Evolutionary conservation across 2,113 vertebrate genomes (phyloP).

Genomic region (Paracanthobrama guichenoti): DNA sequence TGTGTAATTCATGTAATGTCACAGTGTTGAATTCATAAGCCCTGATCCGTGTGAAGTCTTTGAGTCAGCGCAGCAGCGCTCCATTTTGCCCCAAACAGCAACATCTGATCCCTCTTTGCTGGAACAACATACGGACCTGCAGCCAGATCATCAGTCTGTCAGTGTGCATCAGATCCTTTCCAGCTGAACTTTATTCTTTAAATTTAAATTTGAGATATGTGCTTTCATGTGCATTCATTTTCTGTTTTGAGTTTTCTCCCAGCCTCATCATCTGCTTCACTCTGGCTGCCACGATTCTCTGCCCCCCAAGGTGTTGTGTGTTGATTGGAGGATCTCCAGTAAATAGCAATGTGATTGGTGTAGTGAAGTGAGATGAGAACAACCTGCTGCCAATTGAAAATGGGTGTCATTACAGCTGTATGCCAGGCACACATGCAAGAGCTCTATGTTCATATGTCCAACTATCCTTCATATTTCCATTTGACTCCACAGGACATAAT

Average conservation of each 20-base stretch:
- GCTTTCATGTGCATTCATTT: slow-evolving; percentile 6
- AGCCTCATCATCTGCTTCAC: slow-evolving; percentile 12
- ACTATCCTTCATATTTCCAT: not conserved
- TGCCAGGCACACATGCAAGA: not conserved
- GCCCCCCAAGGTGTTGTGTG: not conserved
- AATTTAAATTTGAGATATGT: not conserved
- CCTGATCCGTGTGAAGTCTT: slow-evolving; percentile 2
- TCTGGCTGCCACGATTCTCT: not conserved
- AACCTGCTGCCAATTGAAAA: slow-evolving; percentile 11
- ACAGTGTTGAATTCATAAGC: slow-evolving; percentile 32
- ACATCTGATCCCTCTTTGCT: slow-evolving; percentile 21
- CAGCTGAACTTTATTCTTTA: not conserved
- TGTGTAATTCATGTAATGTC: slow-evolving; percentile 7
- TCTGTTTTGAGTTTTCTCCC: slow-evolving; percentile 1
- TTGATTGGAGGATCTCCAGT: slow-evolving; percentile 19
- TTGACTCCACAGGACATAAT: not conserved
- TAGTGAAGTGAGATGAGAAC: not conserved
- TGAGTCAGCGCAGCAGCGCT: not conserved
- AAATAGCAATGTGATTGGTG: slow-evolving; percentile 2
- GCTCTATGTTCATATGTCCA: not conserved
- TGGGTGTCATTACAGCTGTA: slow-evolving; percentile 8
- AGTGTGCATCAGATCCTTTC: not conserved
- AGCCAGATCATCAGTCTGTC: slow-evolving; percentile 19
- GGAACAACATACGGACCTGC: not conserved
- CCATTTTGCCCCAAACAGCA: slow-evolving; percentile 15